phyloP scores from a whole-genome alignment of 2,797 vertebrate genomes.

The Mareca penelope region DNA sequence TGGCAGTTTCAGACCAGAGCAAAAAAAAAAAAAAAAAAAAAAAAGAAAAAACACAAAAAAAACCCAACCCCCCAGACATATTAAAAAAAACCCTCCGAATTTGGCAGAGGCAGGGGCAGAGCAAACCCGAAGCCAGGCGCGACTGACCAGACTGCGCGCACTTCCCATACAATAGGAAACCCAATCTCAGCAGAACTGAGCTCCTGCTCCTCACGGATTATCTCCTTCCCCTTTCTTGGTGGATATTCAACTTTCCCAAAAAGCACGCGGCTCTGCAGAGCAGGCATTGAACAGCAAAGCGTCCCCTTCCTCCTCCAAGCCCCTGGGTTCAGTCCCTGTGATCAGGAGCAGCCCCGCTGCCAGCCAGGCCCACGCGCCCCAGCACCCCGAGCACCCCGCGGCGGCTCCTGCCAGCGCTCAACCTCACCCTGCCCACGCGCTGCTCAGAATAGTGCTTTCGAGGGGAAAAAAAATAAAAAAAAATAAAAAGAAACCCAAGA shows the following conservation, averaged over 20 bases:
- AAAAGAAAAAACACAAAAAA: too few relatives aligned
- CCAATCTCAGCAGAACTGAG: background rate
- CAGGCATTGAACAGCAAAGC: background rate
- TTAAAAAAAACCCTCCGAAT: background rate
- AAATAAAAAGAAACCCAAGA: background rate
- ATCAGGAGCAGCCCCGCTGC: background rate
- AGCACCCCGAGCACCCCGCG: background rate
- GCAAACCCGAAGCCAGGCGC: background rate
- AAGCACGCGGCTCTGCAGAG: background rate
- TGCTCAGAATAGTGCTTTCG: background rate
- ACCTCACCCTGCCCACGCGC: background rate
- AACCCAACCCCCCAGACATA: background rate
- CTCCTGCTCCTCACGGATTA: background rate
- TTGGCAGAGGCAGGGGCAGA: background rate
- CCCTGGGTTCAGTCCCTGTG: background rate
- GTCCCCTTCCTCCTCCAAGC: background rate
- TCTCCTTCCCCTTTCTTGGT: background rate
- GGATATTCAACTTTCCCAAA: background rate
- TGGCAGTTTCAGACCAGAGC: background rate
- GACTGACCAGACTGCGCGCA: accelerated
- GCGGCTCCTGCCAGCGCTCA: background rate
- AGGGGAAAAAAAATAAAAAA: too few relatives aligned
- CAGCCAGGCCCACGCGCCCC: background rate
- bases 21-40: too few relatives aligned
- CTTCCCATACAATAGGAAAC: background rate